phyloP scores from a whole-genome alignment of 1,140 invertebrate genomes.

The Drosophila bocqueti region DNA sequence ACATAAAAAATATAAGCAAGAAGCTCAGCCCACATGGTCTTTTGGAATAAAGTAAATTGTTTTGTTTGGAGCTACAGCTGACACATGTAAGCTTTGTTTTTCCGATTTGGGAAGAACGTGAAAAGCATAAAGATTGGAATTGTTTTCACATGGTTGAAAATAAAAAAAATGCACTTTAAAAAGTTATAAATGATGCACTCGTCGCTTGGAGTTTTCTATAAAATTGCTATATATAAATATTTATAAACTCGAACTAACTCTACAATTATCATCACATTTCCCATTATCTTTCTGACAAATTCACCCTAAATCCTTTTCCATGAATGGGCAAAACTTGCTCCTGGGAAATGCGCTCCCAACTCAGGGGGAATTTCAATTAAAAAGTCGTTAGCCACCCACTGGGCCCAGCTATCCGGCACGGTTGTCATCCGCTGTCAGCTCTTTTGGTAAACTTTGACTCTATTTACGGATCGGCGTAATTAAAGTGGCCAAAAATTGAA shows the following conservation, averaged over 20 bases:
- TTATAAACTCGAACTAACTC: not conserved
- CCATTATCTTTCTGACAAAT: not conserved
- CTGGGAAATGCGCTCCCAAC: conserved; percentile 9
- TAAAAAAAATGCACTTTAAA: no score
- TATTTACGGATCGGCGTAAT: conserved; percentile 50
- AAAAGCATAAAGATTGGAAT: not conserved
- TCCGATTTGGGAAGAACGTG: not conserved
- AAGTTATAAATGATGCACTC: not conserved
- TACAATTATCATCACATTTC: not conserved
- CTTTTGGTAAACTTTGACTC: conserved; percentile 45
- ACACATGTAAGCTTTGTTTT: conserved; percentile 29
- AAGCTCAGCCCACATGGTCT: conserved; percentile 25
- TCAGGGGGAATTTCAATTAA: conserved; percentile 40
- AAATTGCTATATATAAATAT: not conserved
- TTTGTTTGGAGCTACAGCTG: conserved; percentile 28
- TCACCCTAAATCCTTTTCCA: not conserved
- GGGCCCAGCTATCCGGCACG: conserved; percentile 12
- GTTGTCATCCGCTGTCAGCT: conserved; percentile 32
- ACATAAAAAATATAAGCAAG: conserved; percentile 1
- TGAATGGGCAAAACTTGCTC: not conserved
- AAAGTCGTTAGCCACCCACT: conserved; percentile 52
- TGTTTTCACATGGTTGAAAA: not conserved
- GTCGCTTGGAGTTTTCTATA: not conserved
- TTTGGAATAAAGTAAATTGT: conserved; percentile 18
- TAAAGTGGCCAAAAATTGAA: conserved; percentile 53